Conservation (phyloP, 2,888 invertebrate genomes). For the Lacanobia wlatinum region DNA sequence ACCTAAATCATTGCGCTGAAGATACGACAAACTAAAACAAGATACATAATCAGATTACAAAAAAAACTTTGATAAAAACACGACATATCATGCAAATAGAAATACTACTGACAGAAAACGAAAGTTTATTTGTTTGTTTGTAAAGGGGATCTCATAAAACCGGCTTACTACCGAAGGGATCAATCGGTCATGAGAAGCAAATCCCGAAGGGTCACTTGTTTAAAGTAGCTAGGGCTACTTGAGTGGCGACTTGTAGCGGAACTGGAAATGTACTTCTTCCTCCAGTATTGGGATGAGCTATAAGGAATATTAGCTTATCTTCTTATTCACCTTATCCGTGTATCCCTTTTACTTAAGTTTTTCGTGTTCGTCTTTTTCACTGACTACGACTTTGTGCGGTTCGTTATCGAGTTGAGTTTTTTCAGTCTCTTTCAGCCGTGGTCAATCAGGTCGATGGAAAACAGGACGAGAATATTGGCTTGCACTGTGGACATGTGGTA, state of each 20-base stretch:
- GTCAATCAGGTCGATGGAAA: background rate
- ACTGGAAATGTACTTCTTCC: background rate
- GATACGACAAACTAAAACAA: conserved; percentile 5
- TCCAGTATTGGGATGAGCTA: no score
- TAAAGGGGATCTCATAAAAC: conserved; percentile 53
- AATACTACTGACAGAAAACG: conserved; percentile 35
- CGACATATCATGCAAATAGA: conserved; percentile 28
- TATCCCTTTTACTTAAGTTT: background rate
- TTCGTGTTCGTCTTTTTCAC: no score
- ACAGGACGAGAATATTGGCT: no score
- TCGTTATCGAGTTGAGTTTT: no score
- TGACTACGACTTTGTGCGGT: no score
- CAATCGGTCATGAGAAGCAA: conserved; percentile 58
- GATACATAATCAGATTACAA: background rate
- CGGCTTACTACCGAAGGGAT: conserved; percentile 59
- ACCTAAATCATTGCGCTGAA: background rate
- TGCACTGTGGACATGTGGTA: no score
- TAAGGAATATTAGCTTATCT: background rate
- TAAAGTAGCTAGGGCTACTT: conserved; percentile 33
- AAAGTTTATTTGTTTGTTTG: conserved; percentile 57
- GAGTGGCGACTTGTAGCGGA: conserved; percentile 1
- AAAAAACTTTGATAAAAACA: conserved; percentile 14
- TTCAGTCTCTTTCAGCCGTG: background rate
- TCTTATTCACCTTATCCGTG: background rate
- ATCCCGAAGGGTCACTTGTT: conserved; percentile 47